Base-by-base conservation (phyloP, 2,113 vertebrate species). In the Tyto alba region DNA sequence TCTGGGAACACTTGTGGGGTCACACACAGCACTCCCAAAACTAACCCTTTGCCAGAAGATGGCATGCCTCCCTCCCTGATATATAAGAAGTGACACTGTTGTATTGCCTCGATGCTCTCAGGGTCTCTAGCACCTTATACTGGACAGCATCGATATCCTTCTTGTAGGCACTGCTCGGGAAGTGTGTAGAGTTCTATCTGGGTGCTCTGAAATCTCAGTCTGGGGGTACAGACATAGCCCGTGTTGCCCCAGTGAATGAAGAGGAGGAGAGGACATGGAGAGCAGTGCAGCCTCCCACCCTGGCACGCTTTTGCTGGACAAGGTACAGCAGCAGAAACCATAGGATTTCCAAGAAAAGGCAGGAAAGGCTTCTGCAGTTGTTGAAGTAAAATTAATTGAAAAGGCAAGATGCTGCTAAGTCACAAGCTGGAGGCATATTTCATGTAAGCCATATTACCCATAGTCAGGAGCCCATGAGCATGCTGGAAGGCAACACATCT, bases 401-500 rank as follows among this genome's bases (percentile, higher is more conserved):
- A 95, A 40, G 41, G 15, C n/a, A 90, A 48, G 13, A 64, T 69
- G 19, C 40, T 74, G 59, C 45, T 68, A 66, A 47, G 56, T 34
- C 77, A 66, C 45, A 79, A 69, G 36, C 55, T 76, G 91, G 83
- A 81, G 67, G 71, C n/a, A 16, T 91, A 40, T 85, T 88, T 82
- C n/a, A 13, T 91, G 13, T 56, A 64, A 96, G 26, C 56, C 56
- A 26, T 29, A 9, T 81, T 78, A 45, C 52, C 60, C 8, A 5
- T 26, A 66, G 73, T 56, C 74, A 89, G 79, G 69, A 93, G 56
- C 56, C 75, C 13, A 1, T 22, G 47, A 47, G 50, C 25, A 1
- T 41, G 71, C 48, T 90, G 75, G 78, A 97, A 91, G 88, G 56
- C 59, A 96, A 32, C 71, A 79, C 50, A 96, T 92, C 76, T 87